Evolutionary conservation across 1,140 invertebrate species (phyloP).

Genomic region (Coboldia fuscipes): DNA sequence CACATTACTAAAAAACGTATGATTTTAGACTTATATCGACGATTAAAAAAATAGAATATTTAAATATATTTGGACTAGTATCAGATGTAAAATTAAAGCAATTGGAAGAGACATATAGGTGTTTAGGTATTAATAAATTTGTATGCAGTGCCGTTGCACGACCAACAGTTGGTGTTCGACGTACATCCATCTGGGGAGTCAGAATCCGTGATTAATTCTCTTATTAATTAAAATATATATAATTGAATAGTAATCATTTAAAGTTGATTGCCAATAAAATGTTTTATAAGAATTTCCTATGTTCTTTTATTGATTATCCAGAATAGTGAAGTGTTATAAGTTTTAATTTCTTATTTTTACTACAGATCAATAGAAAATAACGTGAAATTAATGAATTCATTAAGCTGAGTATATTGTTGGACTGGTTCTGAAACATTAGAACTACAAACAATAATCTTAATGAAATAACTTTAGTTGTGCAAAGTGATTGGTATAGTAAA

Average conservation of each 20-base stretch:
- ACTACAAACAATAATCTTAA: no score
- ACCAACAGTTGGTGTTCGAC: constrained; percentile 62
- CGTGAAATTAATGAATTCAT: background rate
- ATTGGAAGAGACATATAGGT: constrained; percentile 24
- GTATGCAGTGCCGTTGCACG: constrained; percentile 54
- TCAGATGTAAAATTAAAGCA: constrained; percentile 30
- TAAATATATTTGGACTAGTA: constrained; percentile 60
- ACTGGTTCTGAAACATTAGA: no score
- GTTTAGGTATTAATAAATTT: constrained; percentile 29
- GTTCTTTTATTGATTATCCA: background rate
- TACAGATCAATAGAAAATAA: background rate
- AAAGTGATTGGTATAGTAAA: no score
- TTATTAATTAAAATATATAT: background rate
- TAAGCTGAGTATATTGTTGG: background rate
- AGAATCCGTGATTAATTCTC: constrained; percentile 48
- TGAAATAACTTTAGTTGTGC: no score
- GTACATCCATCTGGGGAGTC: constrained; percentile 75
- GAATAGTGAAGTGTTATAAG: background rate
- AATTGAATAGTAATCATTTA: background rate
- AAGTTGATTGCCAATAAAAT: background rate
- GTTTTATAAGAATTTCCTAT: background rate
- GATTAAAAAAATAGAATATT: no score
- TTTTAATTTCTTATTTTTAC: background rate
- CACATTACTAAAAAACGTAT: background rate
- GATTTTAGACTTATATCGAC: background rate